Percentiles rank a stretch among this genome's conserved stretches.
phyloP scores from a whole-genome alignment of 2,888 invertebrate species.

The Hybos culiciformis region DNA sequence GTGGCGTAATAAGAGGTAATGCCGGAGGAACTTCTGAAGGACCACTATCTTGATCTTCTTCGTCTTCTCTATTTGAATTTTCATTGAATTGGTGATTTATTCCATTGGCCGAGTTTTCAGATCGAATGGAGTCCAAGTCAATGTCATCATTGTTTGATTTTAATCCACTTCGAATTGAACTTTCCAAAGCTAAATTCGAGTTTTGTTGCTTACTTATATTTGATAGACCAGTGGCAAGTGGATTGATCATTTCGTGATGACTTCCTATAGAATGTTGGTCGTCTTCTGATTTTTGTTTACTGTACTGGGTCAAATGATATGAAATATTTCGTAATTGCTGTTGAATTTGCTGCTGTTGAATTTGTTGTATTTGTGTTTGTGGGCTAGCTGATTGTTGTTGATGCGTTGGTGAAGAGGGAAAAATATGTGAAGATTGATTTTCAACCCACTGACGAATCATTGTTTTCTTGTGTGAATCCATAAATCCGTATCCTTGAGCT shows the following conservation, averaged over 20 bases:
- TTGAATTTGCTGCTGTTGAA: conserved; percentile 38
- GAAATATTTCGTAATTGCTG: conserved; percentile 39
- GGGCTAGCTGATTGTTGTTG: conserved; percentile 40
- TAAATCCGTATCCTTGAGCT: conserved; percentile 61
- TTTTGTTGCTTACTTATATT: conserved; percentile 18
- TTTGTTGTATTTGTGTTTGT: too few species aligned
- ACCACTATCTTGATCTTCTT: conserved; percentile 66
- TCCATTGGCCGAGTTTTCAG: too few species aligned
- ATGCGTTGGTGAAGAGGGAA: conserved; percentile 33
- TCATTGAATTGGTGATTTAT: too few species aligned
- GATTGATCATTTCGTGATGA: conserved; percentile 40
- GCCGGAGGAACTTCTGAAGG: conserved; percentile 73
- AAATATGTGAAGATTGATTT: conserved; percentile 71
- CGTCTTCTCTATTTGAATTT: conserved; percentile 37
- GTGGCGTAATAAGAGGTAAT: conserved; percentile 60
- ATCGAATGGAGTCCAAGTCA: neutral
- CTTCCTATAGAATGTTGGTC: conserved; percentile 34
- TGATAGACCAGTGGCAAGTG: conserved; percentile 48
- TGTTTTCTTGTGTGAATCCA: conserved; percentile 84
- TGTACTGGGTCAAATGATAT: conserved; percentile 45
- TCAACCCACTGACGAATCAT: conserved; percentile 92
- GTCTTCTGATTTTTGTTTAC: conserved; percentile 42
- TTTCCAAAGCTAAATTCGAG: neutral
- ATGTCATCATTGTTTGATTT: neutral
- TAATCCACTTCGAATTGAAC: neutral